phyloP scores from a whole-genome alignment of 2,888 invertebrate genomes.

The Troilus luridus region DNA sequence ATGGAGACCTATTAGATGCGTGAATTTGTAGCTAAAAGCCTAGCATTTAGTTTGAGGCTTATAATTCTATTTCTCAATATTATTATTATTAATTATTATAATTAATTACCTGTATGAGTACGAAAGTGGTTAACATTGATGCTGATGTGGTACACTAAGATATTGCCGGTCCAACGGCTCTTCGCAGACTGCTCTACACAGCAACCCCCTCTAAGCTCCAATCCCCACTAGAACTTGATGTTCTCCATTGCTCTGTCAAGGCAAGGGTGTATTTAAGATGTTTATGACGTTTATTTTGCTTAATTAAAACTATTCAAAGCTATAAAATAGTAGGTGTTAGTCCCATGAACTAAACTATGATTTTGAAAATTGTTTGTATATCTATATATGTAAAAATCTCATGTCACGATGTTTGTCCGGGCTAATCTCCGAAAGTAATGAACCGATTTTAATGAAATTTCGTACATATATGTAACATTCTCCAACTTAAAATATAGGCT shows the following conservation, averaged over 20 bases:
- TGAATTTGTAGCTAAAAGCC: too few relatives aligned
- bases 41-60: neutral
- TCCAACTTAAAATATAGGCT: too few relatives aligned
- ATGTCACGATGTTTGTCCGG: too few relatives aligned
- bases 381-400: too few relatives aligned
- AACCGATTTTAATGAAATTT: too few relatives aligned
- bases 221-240: neutral
- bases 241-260: neutral
- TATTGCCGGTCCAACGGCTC: conserved; percentile 16
- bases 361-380: too few relatives aligned
- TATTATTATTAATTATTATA: neutral
- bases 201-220: neutral
- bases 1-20: too few relatives aligned
- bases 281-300: neutral
- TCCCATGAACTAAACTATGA: too few relatives aligned
- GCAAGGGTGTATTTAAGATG: neutral
- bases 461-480: too few relatives aligned
- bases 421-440: too few relatives aligned
- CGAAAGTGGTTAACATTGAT: conserved; percentile 20
- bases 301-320: neutral
- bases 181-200: neutral
- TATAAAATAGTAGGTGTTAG: too few relatives aligned
- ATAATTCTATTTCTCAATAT: neutral
- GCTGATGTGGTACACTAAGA: neutral
- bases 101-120: neutral